These are phyloP conservation scores for Prostheceraeus crozeri DNA, from an alignment of 2,888 invertebrate species.

Conservation along the genomic window DNA sequence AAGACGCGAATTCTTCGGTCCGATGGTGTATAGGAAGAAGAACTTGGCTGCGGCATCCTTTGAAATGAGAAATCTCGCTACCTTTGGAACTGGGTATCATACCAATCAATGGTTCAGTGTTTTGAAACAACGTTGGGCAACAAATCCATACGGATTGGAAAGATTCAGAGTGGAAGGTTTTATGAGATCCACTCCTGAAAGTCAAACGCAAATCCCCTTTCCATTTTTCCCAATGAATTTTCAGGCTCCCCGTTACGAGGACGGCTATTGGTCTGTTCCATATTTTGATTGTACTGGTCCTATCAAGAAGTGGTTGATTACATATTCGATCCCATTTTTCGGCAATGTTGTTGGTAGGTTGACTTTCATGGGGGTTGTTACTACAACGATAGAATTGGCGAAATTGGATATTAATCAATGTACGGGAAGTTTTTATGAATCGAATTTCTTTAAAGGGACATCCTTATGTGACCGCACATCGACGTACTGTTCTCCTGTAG, in stretches of 20 bases:
- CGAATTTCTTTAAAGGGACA: constrained; percentile 87
- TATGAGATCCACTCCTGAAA: constrained; percentile 68
- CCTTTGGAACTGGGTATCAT: constrained; percentile 62
- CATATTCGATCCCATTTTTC: constrained; percentile 41
- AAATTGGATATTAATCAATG: constrained; percentile 89
- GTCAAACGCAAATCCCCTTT: constrained; percentile 50
- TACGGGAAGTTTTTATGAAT: constrained; percentile 70
- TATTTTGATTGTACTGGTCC: constrained; percentile 39
- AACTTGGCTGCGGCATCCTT: constrained; percentile 33
- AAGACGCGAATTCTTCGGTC: constrained; percentile 45
- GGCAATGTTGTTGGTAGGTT: constrained; percentile 54
- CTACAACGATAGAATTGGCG: constrained; percentile 79
- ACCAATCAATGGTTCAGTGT: constrained; percentile 74
- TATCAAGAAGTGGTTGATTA: constrained; percentile 39
- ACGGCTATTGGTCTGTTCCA: constrained; percentile 41
- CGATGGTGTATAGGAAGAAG: constrained; percentile 44
- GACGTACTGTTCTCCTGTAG: too few species aligned
- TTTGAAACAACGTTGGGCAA: constrained; percentile 81
- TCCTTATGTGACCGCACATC: constrained; percentile 82
- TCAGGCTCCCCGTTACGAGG: constrained; percentile 58
- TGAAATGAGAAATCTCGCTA: constrained; percentile 16
- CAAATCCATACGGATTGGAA: constrained; percentile 79
- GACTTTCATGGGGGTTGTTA: constrained; percentile 90
- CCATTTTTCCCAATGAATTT: constrained; percentile 33
- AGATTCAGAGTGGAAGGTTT: constrained; percentile 82